Conservation (phyloP, 1,140 invertebrate genomes). For the Stenopsyche tienmushanensis region DNA sequence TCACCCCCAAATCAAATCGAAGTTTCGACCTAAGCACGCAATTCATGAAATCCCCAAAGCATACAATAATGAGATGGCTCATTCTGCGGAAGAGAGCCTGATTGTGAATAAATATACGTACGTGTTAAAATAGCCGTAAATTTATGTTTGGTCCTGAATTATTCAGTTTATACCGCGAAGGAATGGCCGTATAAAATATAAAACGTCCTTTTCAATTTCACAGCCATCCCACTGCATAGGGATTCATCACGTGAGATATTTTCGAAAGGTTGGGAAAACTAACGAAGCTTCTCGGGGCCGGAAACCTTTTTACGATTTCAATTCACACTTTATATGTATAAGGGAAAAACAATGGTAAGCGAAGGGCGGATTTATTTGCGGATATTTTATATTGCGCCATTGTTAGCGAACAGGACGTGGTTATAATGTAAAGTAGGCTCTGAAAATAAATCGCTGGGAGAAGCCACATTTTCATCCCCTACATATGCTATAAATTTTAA, state of each 20-base stretch:
- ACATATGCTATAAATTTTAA: too few relatives aligned
- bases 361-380: neutral
- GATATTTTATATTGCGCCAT: neutral
- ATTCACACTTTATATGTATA: conserved; percentile 4
- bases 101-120: too few relatives aligned
- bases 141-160: conserved; percentile 23
- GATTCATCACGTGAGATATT: conserved; percentile 25
- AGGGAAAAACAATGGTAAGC: neutral
- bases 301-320: conserved; percentile 28
- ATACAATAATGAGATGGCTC: too few relatives aligned
- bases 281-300: conserved; percentile 29
- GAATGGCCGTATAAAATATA: conserved; percentile 22
- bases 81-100: too few relatives aligned
- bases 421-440: neutral
- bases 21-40: too few relatives aligned
- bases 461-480: too few relatives aligned
- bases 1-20: too few relatives aligned
- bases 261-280: conserved; percentile 25
- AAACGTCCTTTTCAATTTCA: conserved; percentile 26
- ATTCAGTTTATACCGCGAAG: conserved; percentile 7
- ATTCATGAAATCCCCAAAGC: too few relatives aligned
- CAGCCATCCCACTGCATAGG: neutral
- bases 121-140: too few relatives aligned
- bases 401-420: neutral
- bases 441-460: neutral